Conservation (phyloP, 2,888 invertebrate genomes). For the Orthosia gracilis region DNA sequence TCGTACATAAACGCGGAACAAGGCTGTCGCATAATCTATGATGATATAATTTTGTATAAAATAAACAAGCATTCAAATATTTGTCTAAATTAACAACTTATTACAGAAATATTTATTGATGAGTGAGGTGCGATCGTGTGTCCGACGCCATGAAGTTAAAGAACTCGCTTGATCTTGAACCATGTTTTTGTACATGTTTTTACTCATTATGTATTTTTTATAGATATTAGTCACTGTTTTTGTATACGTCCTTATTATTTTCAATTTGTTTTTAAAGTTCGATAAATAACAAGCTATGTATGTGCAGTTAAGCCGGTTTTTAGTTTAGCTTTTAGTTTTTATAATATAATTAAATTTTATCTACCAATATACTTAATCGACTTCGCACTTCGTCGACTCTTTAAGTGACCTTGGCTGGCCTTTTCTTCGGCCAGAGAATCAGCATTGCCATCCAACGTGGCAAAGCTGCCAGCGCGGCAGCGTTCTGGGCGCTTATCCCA, state of each 20-base stretch:
- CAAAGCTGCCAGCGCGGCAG: too few species aligned
- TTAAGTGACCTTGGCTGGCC: too few species aligned
- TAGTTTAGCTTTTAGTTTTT: neutral
- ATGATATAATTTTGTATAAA: neutral
- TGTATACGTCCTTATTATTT: neutral
- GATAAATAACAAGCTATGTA: neutral
- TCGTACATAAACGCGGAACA: conserved; percentile 38
- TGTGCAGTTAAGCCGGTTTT: neutral
- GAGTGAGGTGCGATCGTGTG: conserved; percentile 10
- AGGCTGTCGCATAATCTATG: conserved; percentile 30
- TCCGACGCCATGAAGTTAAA: conserved; percentile 31
- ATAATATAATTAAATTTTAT: too few species aligned
- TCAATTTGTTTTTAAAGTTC: conserved; percentile 19
- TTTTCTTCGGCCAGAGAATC: too few species aligned
- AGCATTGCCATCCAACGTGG: too few species aligned
- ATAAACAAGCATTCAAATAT: conserved; percentile 6
- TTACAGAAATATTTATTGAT: conserved; percentile 1
- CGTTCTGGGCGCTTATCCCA: too few species aligned
- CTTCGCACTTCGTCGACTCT: too few species aligned
- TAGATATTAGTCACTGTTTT: conserved; percentile 24
- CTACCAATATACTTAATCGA: neutral
- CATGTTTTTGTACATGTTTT: conserved; percentile 24
- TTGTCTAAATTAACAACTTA: conserved; percentile 33
- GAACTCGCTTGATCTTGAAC: conserved; percentile 54
- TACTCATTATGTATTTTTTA: conserved; percentile 12